These are phyloP conservation scores for Columba livia DNA, from an alignment of 2,113 vertebrate species.

Conservation along the genomic window DNA sequence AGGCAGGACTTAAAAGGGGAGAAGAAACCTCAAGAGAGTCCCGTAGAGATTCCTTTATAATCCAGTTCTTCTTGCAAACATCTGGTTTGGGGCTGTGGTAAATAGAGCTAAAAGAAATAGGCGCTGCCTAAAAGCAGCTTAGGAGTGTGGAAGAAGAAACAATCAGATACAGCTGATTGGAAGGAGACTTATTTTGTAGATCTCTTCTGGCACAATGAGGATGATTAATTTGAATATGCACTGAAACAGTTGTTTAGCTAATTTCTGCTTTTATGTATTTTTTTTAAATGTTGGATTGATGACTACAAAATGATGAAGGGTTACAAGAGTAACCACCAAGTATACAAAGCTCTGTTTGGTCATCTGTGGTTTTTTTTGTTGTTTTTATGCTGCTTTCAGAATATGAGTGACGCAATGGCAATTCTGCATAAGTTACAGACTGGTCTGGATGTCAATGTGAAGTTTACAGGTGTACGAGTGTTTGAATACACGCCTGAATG, in stretches of 20 bases:
- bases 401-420: slow-evolving; percentile 98
- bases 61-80: neutral
- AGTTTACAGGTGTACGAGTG: slow-evolving; percentile 94
- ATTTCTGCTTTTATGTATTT: neutral
- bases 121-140: neutral
- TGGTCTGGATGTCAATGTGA: slow-evolving; percentile 96
- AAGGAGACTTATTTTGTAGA: neutral
- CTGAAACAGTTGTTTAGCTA: neutral
- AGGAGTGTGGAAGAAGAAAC: neutral
- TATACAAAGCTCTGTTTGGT: neutral
- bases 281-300: neutral
- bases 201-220: neutral
- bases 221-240: neutral
- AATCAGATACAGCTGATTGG: neutral
- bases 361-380: neutral
- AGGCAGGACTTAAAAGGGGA: neutral
- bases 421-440: slow-evolving; percentile 97
- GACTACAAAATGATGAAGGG: neutral
- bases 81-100: neutral
- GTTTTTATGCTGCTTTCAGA: slow-evolving; percentile 74
- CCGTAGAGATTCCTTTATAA: neutral
- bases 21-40: neutral
- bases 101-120: neutral
- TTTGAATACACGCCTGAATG: slow-evolving; percentile 99
- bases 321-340: neutral